Percentiles rank a stretch among this genome's conserved stretches.
These are phyloP conservation scores for Mesocricetus auratus DNA, from an alignment of 2,113 vertebrate genomes.

Conservation along the genomic window DNA sequence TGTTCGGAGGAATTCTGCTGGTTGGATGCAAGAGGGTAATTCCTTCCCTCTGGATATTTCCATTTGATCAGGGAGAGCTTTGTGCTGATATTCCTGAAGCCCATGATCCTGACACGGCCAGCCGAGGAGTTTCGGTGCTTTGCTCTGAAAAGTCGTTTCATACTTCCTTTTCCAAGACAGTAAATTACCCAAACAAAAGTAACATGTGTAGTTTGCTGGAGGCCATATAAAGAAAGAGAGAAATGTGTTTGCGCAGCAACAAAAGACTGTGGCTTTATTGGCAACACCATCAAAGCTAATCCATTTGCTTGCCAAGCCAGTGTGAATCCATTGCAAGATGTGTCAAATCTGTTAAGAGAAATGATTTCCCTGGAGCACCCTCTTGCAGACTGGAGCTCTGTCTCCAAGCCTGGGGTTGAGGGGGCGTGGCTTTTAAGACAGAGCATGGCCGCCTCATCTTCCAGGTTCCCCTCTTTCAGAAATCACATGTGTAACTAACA, in stretches of 20 bases:
- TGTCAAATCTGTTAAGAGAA: constrained; percentile 74
- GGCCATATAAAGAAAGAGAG: constrained; percentile 79
- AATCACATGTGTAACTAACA: constrained; percentile 24
- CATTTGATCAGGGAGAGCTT: constrained; percentile 77
- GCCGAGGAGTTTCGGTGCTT: constrained; percentile 73
- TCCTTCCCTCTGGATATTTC: constrained; percentile 63
- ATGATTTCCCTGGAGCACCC: constrained; percentile 69
- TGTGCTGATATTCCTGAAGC: constrained; percentile 75
- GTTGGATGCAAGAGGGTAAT: constrained; percentile 57
- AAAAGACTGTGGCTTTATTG: constrained; percentile 80
- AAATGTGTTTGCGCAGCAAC: constrained; percentile 82
- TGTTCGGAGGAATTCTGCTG: constrained; percentile 65
- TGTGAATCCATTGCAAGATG: constrained; percentile 74
- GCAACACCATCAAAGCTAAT: constrained; percentile 81
- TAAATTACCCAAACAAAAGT: constrained; percentile 83
- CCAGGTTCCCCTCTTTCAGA: constrained; percentile 4
- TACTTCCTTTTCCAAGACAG: constrained; percentile 81
- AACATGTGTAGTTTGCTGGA: constrained; percentile 83
- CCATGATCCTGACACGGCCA: constrained; percentile 66
- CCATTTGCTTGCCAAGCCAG: constrained; percentile 79
- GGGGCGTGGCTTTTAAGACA: background rate
- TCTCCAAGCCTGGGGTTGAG: constrained; percentile 40
- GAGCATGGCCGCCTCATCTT: background rate
- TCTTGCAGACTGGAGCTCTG: constrained; percentile 60
- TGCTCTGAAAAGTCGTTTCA: constrained; percentile 81